Conservation (phyloP, 2,888 invertebrate genomes). For the Mimachlamys varia region DNA sequence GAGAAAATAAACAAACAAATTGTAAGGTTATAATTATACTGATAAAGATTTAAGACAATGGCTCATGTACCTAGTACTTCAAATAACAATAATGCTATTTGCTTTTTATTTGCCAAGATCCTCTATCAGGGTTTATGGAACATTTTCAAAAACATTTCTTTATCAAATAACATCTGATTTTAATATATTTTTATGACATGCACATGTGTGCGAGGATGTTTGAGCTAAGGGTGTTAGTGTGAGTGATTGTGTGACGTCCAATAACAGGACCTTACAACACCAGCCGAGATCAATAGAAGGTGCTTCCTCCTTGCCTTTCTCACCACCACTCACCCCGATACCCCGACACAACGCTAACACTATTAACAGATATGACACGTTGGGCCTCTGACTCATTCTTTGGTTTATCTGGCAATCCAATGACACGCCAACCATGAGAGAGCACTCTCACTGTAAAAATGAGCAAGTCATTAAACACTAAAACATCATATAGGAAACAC, state of each 20-base stretch:
- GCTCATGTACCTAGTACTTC: too few species aligned
- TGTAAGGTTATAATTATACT: too few species aligned
- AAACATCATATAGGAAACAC: neutral
- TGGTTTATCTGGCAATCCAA: conserved; percentile 4
- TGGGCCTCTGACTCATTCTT: neutral
- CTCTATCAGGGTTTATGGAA: too few species aligned
- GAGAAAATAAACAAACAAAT: too few species aligned
- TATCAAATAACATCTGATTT: too few species aligned
- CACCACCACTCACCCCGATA: neutral
- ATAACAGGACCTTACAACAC: neutral
- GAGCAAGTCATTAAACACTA: neutral
- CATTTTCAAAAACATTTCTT: too few species aligned
- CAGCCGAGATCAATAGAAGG: neutral
- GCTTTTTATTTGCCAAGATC: too few species aligned
- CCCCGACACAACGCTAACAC: neutral
- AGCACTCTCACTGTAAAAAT: neutral
- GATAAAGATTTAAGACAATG: too few species aligned
- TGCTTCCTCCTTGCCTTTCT: neutral
- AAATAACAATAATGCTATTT: too few species aligned
- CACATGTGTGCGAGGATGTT: neutral
- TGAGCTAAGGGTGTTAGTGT: neutral
- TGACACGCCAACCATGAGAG: neutral
- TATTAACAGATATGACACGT: conserved; percentile 13
- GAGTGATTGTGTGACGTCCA: neutral
- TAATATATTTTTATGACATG: neutral